These are phyloP conservation scores for Nerophis ophidion DNA, from an alignment of 2,113 vertebrate genomes.

Conservation along the genomic window DNA sequence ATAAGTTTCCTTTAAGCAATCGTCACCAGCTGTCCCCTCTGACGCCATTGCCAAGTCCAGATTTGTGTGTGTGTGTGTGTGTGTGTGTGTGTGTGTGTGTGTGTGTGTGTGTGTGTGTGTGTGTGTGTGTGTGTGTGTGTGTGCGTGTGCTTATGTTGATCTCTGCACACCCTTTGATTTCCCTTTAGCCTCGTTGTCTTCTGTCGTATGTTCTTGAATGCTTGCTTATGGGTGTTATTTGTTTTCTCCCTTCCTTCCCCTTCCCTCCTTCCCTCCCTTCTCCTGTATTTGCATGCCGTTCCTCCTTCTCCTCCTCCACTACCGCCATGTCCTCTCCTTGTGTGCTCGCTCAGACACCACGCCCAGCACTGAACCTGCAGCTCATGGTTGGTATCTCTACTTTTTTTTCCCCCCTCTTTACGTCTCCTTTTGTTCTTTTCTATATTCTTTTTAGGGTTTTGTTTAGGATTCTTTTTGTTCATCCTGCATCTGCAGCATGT, in stretches of 20 bases:
- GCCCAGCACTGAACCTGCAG: conserved; percentile 76
- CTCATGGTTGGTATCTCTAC: conserved; percentile 78
- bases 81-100: no score
- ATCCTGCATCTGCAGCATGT: conserved; percentile 37
- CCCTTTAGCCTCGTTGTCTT: conserved; percentile 62
- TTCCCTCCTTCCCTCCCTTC: conserved; percentile 45
- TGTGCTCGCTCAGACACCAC: conserved; percentile 75
- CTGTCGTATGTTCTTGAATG: conserved; percentile 69
- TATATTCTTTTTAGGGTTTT: background rate
- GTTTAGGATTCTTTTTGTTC: background rate
- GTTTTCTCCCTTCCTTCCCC: conserved; percentile 57
- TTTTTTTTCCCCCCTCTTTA: conserved; percentile 51
- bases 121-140: conserved; percentile 15
- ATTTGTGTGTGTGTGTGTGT: conserved; percentile 9
- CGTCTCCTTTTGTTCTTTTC: conserved; percentile 9
- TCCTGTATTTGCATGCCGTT: conserved; percentile 75
- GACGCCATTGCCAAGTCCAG: conserved; percentile 18
- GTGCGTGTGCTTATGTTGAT: conserved; percentile 49
- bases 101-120: conserved; percentile 12
- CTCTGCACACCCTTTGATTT: conserved; percentile 61
- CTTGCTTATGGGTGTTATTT: conserved; percentile 76
- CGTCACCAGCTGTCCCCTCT: conserved; percentile 19
- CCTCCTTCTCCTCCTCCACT: conserved; percentile 69
- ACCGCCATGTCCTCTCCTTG: conserved; percentile 63
- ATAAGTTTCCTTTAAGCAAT: conserved; percentile 28